Conservation (phyloP, 2,797 vertebrate genomes). For the Otus scops region DNA sequence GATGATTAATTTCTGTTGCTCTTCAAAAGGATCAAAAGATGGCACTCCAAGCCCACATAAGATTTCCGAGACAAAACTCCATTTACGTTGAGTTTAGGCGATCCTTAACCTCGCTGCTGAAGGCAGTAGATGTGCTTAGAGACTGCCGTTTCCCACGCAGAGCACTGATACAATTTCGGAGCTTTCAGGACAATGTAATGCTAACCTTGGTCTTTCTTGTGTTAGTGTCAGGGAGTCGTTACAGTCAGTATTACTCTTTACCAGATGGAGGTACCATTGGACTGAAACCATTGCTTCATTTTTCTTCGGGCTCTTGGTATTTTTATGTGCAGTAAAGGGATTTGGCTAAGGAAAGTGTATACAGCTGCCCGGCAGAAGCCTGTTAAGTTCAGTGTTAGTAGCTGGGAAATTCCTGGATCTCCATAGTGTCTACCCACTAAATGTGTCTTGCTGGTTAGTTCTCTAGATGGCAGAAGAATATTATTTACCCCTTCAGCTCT, state of each 20-base stretch:
- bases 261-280: background rate
- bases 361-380: background rate
- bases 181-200: background rate
- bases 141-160: background rate
- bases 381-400: conserved; percentile 5
- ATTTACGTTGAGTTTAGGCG: rapidly evolving
- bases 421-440: background rate
- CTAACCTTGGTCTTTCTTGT: background rate
- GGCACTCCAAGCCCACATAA: conserved; percentile 62
- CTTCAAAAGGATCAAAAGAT: conserved; percentile 55
- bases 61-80: background rate
- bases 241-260: background rate
- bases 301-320: background rate
- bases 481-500: background rate
- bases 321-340: background rate
- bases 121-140: background rate
- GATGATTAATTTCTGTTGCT: background rate
- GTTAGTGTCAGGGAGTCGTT: background rate
- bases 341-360: conserved; percentile 21
- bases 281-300: background rate
- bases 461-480: background rate
- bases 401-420: conserved; percentile 30
- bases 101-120: background rate
- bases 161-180: background rate
- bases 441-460: background rate